Evolutionary conservation across 2,888 invertebrate genomes (phyloP), one percentile per base, ranked within the genome.

Genomic region (Coelogynopora nodosa): DNA sequence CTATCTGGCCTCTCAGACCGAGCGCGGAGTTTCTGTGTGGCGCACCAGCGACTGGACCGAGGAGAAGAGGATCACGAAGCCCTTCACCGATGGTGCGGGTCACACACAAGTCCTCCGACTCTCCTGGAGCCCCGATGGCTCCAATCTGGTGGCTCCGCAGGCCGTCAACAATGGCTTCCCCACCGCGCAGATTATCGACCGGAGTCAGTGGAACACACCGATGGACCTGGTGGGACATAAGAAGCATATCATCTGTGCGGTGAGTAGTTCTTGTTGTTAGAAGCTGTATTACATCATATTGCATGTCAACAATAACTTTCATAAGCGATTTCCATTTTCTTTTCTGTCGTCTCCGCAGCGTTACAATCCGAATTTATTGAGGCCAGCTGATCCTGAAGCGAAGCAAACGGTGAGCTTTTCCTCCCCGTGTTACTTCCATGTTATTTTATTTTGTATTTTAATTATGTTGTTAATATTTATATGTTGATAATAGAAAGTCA

Each of bases 111-210:
- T 97, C 13, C 93, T 98, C 10, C 94, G 98, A 0, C 93, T 97
- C 31, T 95, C 96, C 82, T 99, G 99, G 99, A 97, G 98, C 0
- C 98, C 99, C 0, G 99, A 99, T 93, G 99, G 94, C 26, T 96
- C 97, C 91, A 97, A 97, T 92, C 93, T 99, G 88, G 95, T 99
- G 27, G 97, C 98, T 0, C 98, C 99, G 0, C 97, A 98, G 93
- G 97, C 98, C 0, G 98, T 97, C 96, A 99, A 99, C 92, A 97
- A 97, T 85, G 96, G 96, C 10, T 98, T 97, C 0, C 98, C 98
- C 0, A 97, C 97, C 0, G 97, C 98, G 0, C 97, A 97, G 92
- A 97, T 99, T 89, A 95, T 99, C 82, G 92, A 93, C 88, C 93
- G 87, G 10, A 67, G 80, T 26, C 31, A 82, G 0, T 87, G 87